Evolutionary conservation across 2,797 vertebrate genomes (phyloP), one percentile per base, ranked within the genome.

Genomic region (Allenopithecus nigroviridis): DNA sequence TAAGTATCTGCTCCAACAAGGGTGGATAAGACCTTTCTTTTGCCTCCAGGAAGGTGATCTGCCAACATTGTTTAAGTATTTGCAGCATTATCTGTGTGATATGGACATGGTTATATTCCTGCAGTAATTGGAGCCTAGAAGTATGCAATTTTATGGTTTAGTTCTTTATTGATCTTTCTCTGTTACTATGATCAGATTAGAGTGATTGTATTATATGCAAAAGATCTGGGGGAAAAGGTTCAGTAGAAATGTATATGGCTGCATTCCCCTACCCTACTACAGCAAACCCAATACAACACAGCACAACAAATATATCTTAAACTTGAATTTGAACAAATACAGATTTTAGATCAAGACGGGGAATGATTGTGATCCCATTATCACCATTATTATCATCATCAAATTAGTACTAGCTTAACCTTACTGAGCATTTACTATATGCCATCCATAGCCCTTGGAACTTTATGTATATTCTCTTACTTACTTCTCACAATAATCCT

Each of bases 131-230:
- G 43, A 76, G 53, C 43, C 89, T 59, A 86, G 48, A 50, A 43
- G 24, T 46, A 95, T 55, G 46, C 64, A 70, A 0, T 84, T 78
- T 94, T 50, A 36, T 59, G 78, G 24, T 43, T 92, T 64, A 85
- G 43, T 43, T 94, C 41, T 81, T 57, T 59, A 84, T 48, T 70
- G 75, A 84, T 72, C 53, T 96, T 86, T 95, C 72, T 89, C 33
- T 74, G 41, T 79, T 78, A 36, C 36, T 90, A 53, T 94, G 85
- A 84, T 94, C 72, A 78, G 57, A 90, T 96, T 88, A 94, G 30
- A 46, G 50, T 33, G 94, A 39, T 92, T 90, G 14, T 55, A 91
- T 93, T 57, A 55, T 59, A 72, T 88, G 50, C 17, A 90, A 92
- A 95, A 85, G 19, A 68, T 12, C 14, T 21, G 26, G 39, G 14